Evolutionary conservation across 2,113 vertebrate genomes (phyloP), one percentile per base, ranked within the genome.

Genomic region (Tachysurus vachellii): DNA sequence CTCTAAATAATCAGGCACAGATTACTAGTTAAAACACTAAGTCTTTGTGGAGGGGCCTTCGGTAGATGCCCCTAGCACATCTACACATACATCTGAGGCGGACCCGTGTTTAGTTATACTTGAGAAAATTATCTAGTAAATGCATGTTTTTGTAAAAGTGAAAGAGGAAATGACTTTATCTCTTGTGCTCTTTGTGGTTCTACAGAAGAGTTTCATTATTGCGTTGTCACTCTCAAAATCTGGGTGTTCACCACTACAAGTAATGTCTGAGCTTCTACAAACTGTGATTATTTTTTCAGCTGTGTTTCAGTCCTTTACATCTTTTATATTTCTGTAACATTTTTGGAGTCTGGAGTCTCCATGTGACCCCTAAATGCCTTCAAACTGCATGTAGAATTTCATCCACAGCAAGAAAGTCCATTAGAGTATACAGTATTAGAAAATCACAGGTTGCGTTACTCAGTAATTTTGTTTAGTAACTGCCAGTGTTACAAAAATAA

Each of bases 1-100:
- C 89, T 80, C 57, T 83, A 84, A 62, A 82, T 93, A 89, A 89
- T 91, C 87, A 80, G 85, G 62, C 81, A 83, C 87, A 90, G 90
- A 91, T 93, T 91, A 93, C 87, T 71, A 88, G 91, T 91, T 91
- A 91, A 91, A 92, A 91, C 89, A 93, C 80, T 82, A n/a, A 44
- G 79, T 85, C 81, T 86, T 86, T 86, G 82, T 75, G 36, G 77
- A 85, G 77, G 84, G 80, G 80, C 73, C 81, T 83, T 21, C 11
- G 3, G 12, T 73, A 75, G 80, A 86, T 73, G 50, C 88, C 80
- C 61, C 77, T 54, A n/a, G 50, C 64, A 81, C 26, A 81, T 70
- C 54, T 75, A 80, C n/a, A 54, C 54, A 28, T 9, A 68, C 53
- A 21, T 73, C 54, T 36, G 70, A 71, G 83, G 36, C 71, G 70